phyloP scores from a whole-genome alignment of 2,888 invertebrate species.

The Aspidiotus rigidus region DNA sequence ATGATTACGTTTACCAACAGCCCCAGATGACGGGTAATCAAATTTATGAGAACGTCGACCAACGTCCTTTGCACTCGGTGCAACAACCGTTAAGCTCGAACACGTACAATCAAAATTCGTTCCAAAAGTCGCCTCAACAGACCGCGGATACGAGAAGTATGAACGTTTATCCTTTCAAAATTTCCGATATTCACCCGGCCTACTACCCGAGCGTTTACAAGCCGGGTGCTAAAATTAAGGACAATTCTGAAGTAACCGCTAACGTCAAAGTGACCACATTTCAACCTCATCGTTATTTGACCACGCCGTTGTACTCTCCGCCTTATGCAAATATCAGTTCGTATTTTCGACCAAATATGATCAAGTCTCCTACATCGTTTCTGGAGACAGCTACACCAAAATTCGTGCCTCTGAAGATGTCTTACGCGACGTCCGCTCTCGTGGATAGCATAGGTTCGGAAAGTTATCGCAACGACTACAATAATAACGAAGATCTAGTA shows the following conservation, averaged over 20 bases:
- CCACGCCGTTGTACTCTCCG: slow-evolving; percentile 8
- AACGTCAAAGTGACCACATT: slow-evolving; percentile 32
- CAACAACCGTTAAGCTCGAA: background rate
- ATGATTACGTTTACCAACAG: background rate
- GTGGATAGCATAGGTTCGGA: too few species aligned
- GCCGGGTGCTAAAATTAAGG: background rate
- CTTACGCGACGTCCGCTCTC: background rate
- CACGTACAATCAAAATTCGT: background rate
- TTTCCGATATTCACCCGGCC: slow-evolving; percentile 14
- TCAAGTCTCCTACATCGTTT: background rate
- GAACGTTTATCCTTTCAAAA: slow-evolving; percentile 13
- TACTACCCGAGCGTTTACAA: slow-evolving; percentile 8
- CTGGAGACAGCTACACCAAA: background rate
- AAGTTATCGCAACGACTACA: too few species aligned
- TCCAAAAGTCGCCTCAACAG: background rate
- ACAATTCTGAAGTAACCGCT: slow-evolving; percentile 2
- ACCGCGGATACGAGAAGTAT: slow-evolving; percentile 14
- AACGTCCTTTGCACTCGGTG: background rate
- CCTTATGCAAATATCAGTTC: background rate
- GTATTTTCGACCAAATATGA: background rate
- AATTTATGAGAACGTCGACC: background rate
- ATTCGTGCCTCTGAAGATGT: slow-evolving; percentile 19
- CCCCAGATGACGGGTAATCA: slow-evolving; percentile 1
- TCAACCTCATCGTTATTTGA: slow-evolving; percentile 31
- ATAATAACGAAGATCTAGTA: too few species aligned